Evolutionary conservation across 1,140 invertebrate genomes (phyloP).

Genomic region (Paramacrobiotus metropolitanus): DNA sequence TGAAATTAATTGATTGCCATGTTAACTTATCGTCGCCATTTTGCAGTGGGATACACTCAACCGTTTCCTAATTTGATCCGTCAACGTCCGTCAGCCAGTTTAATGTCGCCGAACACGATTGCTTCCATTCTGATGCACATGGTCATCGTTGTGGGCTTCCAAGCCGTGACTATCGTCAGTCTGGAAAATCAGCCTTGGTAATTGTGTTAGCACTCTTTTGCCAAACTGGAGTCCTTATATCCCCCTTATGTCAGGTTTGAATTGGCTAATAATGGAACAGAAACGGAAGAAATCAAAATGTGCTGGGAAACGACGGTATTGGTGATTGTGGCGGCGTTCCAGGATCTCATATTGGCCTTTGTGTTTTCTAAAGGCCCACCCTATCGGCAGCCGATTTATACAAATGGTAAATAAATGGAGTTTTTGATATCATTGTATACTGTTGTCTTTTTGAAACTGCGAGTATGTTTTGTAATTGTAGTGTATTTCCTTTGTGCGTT

Average conservation of each 20-base stretch:
- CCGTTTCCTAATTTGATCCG: background rate
- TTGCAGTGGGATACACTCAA: background rate
- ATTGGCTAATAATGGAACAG: no score
- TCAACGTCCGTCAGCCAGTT: background rate
- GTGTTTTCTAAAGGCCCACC: slow-evolving; percentile 33
- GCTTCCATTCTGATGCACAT: background rate
- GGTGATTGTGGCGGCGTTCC: background rate
- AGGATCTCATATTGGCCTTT: slow-evolving; percentile 22
- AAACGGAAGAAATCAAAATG: no score
- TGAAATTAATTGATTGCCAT: no score
- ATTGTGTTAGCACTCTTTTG: no score
- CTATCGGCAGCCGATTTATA: slow-evolving; percentile 29
- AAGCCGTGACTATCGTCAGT: slow-evolving; percentile 12
- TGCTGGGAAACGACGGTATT: background rate
- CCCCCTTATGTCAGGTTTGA: no score
- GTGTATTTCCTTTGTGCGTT: background rate
- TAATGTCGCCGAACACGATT: background rate
- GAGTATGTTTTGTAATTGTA: background rate
- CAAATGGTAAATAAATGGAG: slow-evolving; percentile 24
- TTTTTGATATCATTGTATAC: background rate
- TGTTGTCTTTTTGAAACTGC: background rate
- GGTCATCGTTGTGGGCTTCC: background rate
- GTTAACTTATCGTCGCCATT: background rate
- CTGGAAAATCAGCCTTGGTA: slow-evolving; percentile 20
- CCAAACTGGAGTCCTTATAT: no score